Percentiles rank a stretch among this genome's conserved stretches.
Conservation (phyloP, 2,888 invertebrate genomes). For the Magallana nippona region DNA sequence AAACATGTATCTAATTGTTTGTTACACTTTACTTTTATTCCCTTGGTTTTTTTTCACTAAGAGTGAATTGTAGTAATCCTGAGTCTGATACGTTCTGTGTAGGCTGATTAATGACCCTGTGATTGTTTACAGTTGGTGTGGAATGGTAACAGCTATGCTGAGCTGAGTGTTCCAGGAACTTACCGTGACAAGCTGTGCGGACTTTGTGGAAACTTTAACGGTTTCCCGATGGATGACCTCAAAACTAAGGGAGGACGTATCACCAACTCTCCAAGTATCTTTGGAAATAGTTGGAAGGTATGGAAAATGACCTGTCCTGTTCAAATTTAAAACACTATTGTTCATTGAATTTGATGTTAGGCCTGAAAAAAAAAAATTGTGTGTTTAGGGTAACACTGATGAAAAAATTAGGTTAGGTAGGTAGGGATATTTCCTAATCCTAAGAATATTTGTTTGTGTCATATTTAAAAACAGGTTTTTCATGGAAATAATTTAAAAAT, state of each 20-base stretch:
- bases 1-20: too few species aligned
- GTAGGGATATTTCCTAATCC: too few species aligned
- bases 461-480: too few species aligned
- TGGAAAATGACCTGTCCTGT: background rate
- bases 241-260: conserved; percentile 68
- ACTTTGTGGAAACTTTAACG: conserved; percentile 77
- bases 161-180: conserved; percentile 70
- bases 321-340: background rate
- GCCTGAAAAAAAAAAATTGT: too few species aligned
- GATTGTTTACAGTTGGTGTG: conserved; percentile 67
- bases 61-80: too few species aligned
- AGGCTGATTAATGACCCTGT: too few species aligned
- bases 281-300: conserved; percentile 78
- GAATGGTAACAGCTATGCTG: conserved; percentile 74
- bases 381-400: too few species aligned
- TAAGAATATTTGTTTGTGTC: too few species aligned
- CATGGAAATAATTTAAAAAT: too few species aligned
- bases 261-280: conserved; percentile 72
- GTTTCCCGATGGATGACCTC: conserved; percentile 74
- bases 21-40: background rate
- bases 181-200: conserved; percentile 74
- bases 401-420: too few species aligned
- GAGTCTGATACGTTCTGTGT: background rate
- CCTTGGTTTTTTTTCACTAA: too few species aligned
- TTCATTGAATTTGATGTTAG: background rate